A percentile compares a stretch with the other conserved stretches of the same genome.
These are phyloP conservation scores for Melieria omissa DNA, from an alignment of 2,888 invertebrate species.

Conservation along the genomic window DNA sequence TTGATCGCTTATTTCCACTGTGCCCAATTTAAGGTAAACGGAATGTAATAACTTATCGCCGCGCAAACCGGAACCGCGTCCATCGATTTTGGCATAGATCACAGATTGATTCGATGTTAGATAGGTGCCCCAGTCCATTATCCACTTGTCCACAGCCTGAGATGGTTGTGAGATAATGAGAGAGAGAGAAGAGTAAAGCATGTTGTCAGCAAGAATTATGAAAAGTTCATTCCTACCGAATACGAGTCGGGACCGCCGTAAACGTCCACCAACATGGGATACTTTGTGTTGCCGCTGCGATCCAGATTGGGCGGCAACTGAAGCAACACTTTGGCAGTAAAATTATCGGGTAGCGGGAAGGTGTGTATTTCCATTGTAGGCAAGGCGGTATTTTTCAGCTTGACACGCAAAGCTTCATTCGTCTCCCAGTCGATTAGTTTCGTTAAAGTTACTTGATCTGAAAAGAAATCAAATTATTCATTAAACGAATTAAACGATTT, in stretches of 20 bases:
- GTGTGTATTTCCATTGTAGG: slow-evolving; percentile 73
- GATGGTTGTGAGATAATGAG: neutral
- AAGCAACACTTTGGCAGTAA: slow-evolving; percentile 78
- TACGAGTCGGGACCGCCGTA: slow-evolving; percentile 94
- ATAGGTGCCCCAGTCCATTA: slow-evolving; percentile 88
- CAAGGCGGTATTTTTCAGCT: slow-evolving; percentile 68
- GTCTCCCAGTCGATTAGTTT: slow-evolving; percentile 73
- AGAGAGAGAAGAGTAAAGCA: neutral
- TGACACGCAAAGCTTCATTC: slow-evolving; percentile 70
- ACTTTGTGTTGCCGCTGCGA: slow-evolving; percentile 74
- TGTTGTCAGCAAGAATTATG: neutral
- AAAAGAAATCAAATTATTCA: neutral
- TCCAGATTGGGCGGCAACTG: slow-evolving; percentile 80
- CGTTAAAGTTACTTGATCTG: slow-evolving; percentile 57
- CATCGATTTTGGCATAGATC: slow-evolving; percentile 90
- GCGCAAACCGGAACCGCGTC: slow-evolving; percentile 86
- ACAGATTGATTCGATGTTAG: slow-evolving; percentile 85
- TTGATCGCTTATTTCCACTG: slow-evolving; percentile 92
- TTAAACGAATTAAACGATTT: neutral
- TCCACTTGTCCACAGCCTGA: slow-evolving; percentile 75
- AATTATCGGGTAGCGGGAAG: slow-evolving; percentile 74
- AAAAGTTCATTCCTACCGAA: slow-evolving; percentile 71
- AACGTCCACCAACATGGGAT: slow-evolving; percentile 87
- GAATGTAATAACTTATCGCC: slow-evolving; percentile 87
- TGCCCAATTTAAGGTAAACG: slow-evolving; percentile 85